These are phyloP conservation scores for Pogonocichla stellata DNA, from an alignment of 2,113 vertebrate genomes.

Conservation along the genomic window DNA sequence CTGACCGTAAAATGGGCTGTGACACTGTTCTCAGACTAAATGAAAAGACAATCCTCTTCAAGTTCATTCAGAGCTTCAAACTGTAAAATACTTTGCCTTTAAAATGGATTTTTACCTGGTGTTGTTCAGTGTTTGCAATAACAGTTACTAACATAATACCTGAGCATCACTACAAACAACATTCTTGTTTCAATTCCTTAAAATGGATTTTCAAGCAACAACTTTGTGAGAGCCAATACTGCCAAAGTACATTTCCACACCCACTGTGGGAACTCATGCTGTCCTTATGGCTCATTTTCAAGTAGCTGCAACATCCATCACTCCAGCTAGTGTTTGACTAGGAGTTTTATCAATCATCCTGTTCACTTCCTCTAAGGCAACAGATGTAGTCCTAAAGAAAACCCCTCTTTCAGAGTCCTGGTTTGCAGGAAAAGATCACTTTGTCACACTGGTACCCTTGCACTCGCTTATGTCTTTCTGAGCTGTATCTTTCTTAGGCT, in stretches of 20 bases:
- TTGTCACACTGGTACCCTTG: background rate
- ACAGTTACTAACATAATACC: background rate
- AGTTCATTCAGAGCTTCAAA: background rate
- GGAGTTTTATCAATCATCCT: background rate
- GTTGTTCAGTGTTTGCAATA: background rate
- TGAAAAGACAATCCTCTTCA: background rate
- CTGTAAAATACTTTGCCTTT: background rate
- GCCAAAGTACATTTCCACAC: accelerated
- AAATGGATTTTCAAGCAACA: background rate
- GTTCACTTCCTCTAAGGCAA: background rate
- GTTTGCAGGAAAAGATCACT: background rate
- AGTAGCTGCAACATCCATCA: background rate
- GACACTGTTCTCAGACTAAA: background rate
- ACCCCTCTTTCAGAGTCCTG: background rate
- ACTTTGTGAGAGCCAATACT: background rate
- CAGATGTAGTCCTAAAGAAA: background rate
- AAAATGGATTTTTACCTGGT: background rate
- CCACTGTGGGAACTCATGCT: accelerated
- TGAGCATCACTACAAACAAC: background rate
- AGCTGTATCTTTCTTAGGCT: background rate
- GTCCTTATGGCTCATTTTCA: background rate
- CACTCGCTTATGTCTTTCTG: background rate
- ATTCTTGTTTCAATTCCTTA: background rate
- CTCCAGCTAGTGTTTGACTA: background rate
- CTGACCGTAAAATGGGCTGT: accelerated